Evolutionary conservation across 1,140 invertebrate species (phyloP).

Genomic region (Bathynomus jamesi): DNA sequence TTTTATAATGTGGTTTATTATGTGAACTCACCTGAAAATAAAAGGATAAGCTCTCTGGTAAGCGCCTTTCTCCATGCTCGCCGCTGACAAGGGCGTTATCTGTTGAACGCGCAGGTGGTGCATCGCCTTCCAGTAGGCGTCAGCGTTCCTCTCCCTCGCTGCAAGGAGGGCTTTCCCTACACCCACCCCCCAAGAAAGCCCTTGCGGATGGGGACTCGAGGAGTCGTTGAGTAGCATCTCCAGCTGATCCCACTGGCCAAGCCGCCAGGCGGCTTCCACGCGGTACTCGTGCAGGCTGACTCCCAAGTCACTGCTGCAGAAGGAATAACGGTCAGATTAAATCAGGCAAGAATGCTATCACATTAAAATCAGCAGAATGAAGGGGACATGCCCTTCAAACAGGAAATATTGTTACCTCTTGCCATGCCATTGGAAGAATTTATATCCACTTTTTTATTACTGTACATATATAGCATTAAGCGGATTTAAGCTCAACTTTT

Average conservation of each 20-base stretch:
- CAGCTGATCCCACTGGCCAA: constrained; percentile 70
- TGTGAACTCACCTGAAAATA: constrained; percentile 54
- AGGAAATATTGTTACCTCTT: background rate
- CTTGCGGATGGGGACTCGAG: constrained; percentile 34
- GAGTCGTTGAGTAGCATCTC: constrained; percentile 52
- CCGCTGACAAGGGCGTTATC: constrained; percentile 57
- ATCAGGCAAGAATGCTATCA: background rate
- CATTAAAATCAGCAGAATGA: background rate
- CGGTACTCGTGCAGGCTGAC: constrained; percentile 45
- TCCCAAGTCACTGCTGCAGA: constrained; percentile 39
- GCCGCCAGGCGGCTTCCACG: constrained; percentile 78
- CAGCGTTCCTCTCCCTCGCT: constrained; percentile 44
- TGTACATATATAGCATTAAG: background rate
- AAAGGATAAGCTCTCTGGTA: constrained; percentile 74
- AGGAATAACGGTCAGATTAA: background rate
- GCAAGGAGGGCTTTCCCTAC: constrained; percentile 53
- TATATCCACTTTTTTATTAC: no score
- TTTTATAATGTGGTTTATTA: no score
- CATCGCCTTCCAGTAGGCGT: constrained; percentile 45
- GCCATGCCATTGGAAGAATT: no score
- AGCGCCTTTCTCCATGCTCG: constrained; percentile 56
- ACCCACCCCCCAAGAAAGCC: constrained; percentile 52
- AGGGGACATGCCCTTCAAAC: background rate
- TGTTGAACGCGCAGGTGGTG: constrained; percentile 50
- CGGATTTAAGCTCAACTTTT: background rate